Percentiles rank a stretch among this genome's conserved stretches.
Evolutionary conservation across 2,888 invertebrate species (phyloP).

Genomic region (Prosopocoilus inquinatus): DNA sequence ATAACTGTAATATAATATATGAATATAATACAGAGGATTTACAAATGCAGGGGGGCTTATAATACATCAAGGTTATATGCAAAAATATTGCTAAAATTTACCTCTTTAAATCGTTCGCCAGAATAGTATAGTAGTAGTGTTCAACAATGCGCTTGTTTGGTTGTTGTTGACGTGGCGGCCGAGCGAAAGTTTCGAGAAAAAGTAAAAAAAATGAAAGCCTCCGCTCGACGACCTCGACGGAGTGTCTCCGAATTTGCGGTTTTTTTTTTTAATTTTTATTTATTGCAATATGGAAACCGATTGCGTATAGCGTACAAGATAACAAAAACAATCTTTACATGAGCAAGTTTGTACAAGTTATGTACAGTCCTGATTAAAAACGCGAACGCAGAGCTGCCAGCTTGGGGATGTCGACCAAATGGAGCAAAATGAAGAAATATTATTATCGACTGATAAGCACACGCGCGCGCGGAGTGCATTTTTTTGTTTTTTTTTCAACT

Average conservation of each 20-base stretch:
- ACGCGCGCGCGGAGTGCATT: conserved; percentile 35
- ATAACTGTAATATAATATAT: conserved; percentile 59
- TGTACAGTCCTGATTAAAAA: conserved; percentile 44
- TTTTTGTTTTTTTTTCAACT: too few relatives aligned
- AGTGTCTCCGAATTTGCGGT: conserved; percentile 10
- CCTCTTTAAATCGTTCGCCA: conserved; percentile 48
- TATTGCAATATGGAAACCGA: conserved; percentile 38
- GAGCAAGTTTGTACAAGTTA: conserved; percentile 51
- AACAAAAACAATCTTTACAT: conserved; percentile 52
- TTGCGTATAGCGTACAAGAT: conserved; percentile 40
- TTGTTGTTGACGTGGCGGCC: neutral
- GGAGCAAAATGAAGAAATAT: conserved; percentile 31
- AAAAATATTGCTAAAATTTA: conserved; percentile 55
- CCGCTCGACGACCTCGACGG: neutral
- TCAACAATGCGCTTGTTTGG: conserved; percentile 24
- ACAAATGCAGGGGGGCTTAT: conserved; percentile 46
- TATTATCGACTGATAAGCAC: conserved; percentile 36
- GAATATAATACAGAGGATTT: conserved; percentile 54
- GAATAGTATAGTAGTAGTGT: too few relatives aligned
- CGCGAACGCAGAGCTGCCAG: conserved; percentile 27
- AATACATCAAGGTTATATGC: conserved; percentile 52
- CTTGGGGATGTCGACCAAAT: conserved; percentile 25
- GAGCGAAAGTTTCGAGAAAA: conserved; percentile 1
- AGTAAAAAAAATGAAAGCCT: neutral
- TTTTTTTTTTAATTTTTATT: too few relatives aligned